Percentiles rank a stretch among this genome's conserved stretches.
phyloP scores from a whole-genome alignment of 92 coral and sea anemone species.

The Epizoanthus scotinus region DNA sequence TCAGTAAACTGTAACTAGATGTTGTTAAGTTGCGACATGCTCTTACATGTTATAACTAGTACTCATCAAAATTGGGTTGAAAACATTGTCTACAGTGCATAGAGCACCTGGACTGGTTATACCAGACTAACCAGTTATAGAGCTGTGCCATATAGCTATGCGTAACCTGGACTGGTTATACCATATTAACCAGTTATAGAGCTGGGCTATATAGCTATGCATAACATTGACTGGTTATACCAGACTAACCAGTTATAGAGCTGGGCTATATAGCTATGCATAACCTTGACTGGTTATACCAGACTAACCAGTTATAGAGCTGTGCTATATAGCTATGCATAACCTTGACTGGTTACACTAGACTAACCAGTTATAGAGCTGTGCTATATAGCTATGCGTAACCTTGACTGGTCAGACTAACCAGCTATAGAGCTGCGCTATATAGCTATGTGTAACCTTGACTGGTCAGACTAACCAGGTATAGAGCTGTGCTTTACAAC shows the following conservation, averaged over 20 bases:
- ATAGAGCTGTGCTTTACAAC: not conserved
- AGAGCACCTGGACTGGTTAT: slow-evolving; percentile 3
- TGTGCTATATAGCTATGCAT: no score
- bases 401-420: not conserved
- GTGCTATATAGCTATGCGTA: no score
- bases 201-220: no score
- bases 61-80: not conserved
- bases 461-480: slow-evolving; percentile 1
- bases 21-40: not conserved
- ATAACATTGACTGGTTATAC: not conserved
- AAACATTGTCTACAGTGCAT: not conserved
- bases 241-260: slow-evolving; percentile 3
- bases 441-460: not conserved
- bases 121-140: slow-evolving; percentile 2
- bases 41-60: not conserved
- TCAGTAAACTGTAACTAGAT: not conserved
- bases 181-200: not conserved
- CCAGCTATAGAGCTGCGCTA: not conserved
- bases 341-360: not conserved
- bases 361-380: not conserved
- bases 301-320: slow-evolving; percentile 1
- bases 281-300: not conserved
- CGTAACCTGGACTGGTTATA: not conserved
- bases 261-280: no score
- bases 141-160: no score